Percentiles rank a stretch among this genome's conserved stretches.
These are phyloP conservation scores for Ceyx margarethae DNA, from an alignment of 2,113 vertebrate species.

Conservation along the genomic window DNA sequence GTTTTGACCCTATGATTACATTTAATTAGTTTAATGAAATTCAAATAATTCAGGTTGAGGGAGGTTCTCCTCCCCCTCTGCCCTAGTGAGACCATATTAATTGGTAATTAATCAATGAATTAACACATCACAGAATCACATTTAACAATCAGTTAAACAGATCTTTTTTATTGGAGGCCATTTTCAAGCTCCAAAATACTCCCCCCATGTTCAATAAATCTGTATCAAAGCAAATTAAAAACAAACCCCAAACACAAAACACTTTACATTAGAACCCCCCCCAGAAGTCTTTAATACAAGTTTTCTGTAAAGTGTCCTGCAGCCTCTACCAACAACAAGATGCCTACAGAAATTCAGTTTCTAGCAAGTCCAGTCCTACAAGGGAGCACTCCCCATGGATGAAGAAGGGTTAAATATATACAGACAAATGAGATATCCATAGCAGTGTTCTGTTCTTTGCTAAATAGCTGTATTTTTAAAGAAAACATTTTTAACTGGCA, in stretches of 20 bases:
- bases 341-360: not conserved
- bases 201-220: not conserved
- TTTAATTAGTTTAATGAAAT: not conserved
- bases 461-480: not conserved
- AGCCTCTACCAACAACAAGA: not conserved
- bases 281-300: not conserved
- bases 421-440: not conserved
- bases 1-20: not conserved
- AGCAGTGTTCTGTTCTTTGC: not conserved
- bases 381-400: not conserved
- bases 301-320: not conserved
- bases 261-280: not conserved
- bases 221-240: not conserved
- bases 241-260: not conserved
- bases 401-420: not conserved
- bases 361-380: not conserved
- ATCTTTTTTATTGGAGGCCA: not conserved
- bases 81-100: not conserved
- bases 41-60: too few relatives aligned
- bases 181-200: not conserved
- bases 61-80: too few relatives aligned
- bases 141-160: not conserved
- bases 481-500: not conserved
- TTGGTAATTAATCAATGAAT: too few relatives aligned
- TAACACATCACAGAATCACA: too few relatives aligned